Conservation (phyloP, 2,113 vertebrate species). For the Pipra filicauda region DNA sequence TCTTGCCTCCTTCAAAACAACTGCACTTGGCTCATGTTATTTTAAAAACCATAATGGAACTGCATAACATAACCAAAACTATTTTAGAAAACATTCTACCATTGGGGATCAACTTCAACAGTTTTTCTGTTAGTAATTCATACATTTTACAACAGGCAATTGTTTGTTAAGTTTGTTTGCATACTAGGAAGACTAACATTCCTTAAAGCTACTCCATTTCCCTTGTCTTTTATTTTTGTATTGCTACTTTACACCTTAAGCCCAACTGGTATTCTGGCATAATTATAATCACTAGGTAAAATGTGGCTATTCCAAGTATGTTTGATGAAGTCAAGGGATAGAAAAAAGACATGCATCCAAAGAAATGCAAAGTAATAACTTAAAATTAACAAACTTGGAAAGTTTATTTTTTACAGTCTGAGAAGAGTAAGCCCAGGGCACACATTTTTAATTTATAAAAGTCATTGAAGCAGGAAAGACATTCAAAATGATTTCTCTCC, state of each 20-base stretch:
- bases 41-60: not conserved
- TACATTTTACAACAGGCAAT: constrained; percentile 11
- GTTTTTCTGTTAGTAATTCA: not conserved
- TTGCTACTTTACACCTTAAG: not conserved
- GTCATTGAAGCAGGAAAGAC: constrained; percentile 1
- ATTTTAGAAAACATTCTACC: not conserved
- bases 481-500: constrained; percentile 8
- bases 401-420: not conserved
- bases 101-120: not conserved
- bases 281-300: not conserved
- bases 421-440: not conserved
- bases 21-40: not conserved
- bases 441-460: constrained; percentile 55
- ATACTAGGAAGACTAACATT: not conserved
- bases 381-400: constrained; percentile 5
- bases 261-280: not conserved
- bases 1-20: not conserved
- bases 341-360: not conserved
- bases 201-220: not conserved
- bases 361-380: not conserved
- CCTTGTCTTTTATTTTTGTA: not conserved
- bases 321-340: not conserved
- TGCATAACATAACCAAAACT: not conserved
- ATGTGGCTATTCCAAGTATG: not conserved
- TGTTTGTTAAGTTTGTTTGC: not conserved